Conservation (phyloP, 2,888 invertebrate genomes). For the Eupithecia subfuscata region DNA sequence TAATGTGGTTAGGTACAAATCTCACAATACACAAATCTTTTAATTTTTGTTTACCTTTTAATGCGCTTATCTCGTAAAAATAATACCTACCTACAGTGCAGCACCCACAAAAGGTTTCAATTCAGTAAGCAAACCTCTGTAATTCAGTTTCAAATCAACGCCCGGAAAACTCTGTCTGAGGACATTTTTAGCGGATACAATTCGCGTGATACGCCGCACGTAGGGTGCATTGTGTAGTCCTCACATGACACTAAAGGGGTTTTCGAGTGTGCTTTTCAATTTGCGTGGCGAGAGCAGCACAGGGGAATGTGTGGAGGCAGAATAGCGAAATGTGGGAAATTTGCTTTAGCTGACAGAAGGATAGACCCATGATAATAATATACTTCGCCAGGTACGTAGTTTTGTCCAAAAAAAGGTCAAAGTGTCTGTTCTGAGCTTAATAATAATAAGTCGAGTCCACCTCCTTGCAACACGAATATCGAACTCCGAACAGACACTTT, state of each 20-base stretch:
- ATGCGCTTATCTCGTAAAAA: not conserved
- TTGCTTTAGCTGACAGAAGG: not conserved
- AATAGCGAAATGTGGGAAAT: not conserved
- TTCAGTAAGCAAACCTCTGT: slow-evolving; percentile 1
- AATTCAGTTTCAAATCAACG: slow-evolving; percentile 38
- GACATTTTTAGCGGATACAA: slow-evolving; percentile 66
- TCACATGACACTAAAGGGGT: slow-evolving; percentile 79
- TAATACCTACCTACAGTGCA: not conserved
- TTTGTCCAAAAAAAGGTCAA: no score
- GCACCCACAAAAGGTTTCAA: slow-evolving; percentile 12
- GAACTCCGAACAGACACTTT: no score
- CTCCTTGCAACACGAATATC: no score
- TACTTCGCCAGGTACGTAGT: no score
- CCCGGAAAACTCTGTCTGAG: slow-evolving; percentile 52
- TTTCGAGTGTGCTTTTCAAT: slow-evolving; percentile 82
- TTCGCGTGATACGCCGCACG: slow-evolving; percentile 49
- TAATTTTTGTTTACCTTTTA: not conserved
- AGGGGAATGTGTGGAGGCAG: slow-evolving; percentile 46
- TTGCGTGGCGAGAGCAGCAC: slow-evolving; percentile 64
- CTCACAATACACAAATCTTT: no score
- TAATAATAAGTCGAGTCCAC: no score
- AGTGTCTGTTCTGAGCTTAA: no score
- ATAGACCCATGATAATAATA: not conserved
- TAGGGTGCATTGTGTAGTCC: slow-evolving; percentile 69
- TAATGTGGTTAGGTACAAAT: no score